phyloP scores from a whole-genome alignment of 2,797 vertebrate genomes.

The Pelodytes ibericus region DNA sequence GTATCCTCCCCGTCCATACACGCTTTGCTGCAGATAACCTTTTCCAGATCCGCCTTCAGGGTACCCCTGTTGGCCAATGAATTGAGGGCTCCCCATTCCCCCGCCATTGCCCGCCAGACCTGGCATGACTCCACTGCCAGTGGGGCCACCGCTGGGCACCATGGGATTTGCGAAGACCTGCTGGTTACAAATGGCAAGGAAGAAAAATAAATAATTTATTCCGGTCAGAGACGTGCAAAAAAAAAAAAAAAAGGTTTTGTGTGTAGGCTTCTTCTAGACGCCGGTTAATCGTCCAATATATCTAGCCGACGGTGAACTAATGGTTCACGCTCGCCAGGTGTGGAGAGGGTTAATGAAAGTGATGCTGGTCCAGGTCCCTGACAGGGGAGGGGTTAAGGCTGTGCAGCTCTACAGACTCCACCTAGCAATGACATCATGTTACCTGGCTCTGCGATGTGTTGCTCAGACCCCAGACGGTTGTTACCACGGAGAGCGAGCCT shows the following conservation, averaged over 20 bases:
- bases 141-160: constrained; percentile 88
- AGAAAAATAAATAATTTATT: neutral
- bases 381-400: neutral
- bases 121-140: constrained; percentile 82
- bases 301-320: neutral
- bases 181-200: neutral
- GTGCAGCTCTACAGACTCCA: neutral
- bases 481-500: constrained; percentile 94
- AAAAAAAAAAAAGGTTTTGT: too few relatives aligned
- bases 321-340: neutral
- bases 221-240: neutral
- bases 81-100: constrained; percentile 84
- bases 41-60: constrained; percentile 77
- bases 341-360: constrained; percentile 27
- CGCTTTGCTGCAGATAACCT: constrained; percentile 82
- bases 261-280: neutral
- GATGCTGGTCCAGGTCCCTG: neutral
- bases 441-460: constrained; percentile 95
- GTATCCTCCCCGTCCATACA: constrained; percentile 81
- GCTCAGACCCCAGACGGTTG: constrained; percentile 96
- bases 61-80: constrained; percentile 88
- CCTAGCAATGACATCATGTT: constrained; percentile 43
- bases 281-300: neutral
- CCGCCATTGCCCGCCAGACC: constrained; percentile 81
- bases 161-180: constrained; percentile 89